These are phyloP conservation scores for Mormyrus iriodes DNA, from an alignment of 2,113 vertebrate genomes.

Conservation along the genomic window DNA sequence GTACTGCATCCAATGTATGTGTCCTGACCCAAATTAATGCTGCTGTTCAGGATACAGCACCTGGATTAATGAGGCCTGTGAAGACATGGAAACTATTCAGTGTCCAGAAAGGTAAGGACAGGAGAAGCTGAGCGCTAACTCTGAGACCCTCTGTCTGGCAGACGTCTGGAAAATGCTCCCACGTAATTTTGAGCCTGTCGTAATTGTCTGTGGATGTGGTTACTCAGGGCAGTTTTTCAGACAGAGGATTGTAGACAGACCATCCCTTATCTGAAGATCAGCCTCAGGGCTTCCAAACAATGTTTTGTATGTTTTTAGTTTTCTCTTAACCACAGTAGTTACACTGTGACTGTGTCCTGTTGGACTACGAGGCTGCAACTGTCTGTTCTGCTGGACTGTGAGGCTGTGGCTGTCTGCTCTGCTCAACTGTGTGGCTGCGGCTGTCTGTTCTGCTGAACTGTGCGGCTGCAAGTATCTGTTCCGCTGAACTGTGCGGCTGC, in stretches of 20 bases:
- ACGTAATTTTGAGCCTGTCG: background rate
- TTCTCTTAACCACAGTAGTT: background rate
- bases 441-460: background rate
- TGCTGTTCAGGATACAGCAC: conserved; percentile 48
- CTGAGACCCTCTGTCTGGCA: background rate
- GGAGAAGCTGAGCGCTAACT: background rate
- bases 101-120: conserved; percentile 77
- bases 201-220: background rate
- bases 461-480: background rate
- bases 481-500: no score
- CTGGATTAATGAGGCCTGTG: conserved; percentile 62
- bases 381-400: background rate
- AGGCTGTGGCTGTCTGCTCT: background rate
- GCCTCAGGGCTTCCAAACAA: background rate
- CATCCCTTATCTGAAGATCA: background rate
- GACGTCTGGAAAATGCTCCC: background rate
- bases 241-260: background rate
- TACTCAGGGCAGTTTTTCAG: background rate
- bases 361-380: background rate
- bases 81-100: conserved; percentile 44
- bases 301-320: background rate
- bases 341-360: background rate
- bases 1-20: background rate
- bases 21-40: background rate
- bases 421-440: background rate